These are phyloP conservation scores for Notospermus geniculatus DNA, from an alignment of 1,140 invertebrate species.

Conservation along the genomic window DNA sequence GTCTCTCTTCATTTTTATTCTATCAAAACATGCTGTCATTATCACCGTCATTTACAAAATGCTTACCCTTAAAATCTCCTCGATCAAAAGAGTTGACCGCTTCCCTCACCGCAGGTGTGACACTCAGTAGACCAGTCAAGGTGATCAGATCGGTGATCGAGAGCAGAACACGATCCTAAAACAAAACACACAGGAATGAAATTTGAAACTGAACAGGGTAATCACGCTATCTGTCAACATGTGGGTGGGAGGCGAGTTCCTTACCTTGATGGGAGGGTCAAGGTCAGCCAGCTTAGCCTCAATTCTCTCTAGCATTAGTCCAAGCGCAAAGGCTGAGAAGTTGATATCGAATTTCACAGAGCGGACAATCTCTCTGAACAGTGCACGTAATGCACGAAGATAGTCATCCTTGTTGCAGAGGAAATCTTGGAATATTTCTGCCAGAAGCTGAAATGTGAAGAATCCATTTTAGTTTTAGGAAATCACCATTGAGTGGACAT, in stretches of 20 bases:
- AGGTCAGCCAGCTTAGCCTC: conserved; percentile 51
- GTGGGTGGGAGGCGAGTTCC: no score
- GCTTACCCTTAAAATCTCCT: conserved; percentile 64
- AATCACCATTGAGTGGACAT: neutral
- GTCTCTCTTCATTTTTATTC: no score
- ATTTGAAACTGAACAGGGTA: neutral
- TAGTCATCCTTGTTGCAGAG: conserved; percentile 88
- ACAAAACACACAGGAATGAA: conserved; percentile 14
- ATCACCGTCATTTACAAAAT: no score
- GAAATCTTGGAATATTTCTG: conserved; percentile 72
- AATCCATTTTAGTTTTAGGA: conserved; percentile 16
- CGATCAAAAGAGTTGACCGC: conserved; percentile 62
- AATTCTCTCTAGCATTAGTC: conserved; percentile 66
- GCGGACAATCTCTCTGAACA: conserved; percentile 85
- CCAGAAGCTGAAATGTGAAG: conserved; percentile 61
- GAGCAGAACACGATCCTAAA: conserved; percentile 74
- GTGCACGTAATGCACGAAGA: conserved; percentile 74
- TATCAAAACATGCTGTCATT: conserved; percentile 1
- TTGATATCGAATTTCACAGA: conserved; percentile 78
- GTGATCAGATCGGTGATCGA: conserved; percentile 82
- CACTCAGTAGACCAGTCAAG: conserved; percentile 77
- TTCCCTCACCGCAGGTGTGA: conserved; percentile 75
- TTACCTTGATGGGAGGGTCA: conserved; percentile 49
- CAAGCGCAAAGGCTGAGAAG: conserved; percentile 68
- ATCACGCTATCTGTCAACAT: neutral